A percentile compares a stretch with the other conserved stretches of the same genome.
Evolutionary conservation across 2,113 vertebrate species (phyloP).

Genomic region (Macrotis lagotis): DNA sequence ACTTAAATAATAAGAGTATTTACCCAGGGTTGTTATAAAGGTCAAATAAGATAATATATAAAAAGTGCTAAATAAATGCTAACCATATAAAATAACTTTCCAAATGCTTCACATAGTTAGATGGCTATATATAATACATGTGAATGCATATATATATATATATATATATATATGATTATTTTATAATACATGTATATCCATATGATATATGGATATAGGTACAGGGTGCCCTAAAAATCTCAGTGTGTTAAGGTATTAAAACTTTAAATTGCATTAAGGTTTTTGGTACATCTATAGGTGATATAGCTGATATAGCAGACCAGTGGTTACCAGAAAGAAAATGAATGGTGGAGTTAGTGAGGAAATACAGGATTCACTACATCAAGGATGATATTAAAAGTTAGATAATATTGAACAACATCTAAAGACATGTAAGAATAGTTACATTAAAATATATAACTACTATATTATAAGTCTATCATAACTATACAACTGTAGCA

Average conservation of each 20-base stretch:
- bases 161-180: not conserved
- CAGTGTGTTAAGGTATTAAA: not conserved
- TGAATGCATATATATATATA: not conserved
- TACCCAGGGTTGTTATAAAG: not conserved
- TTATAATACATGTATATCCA: not conserved
- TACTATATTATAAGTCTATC: no score
- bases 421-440: no score
- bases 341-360: not conserved
- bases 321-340: not conserved
- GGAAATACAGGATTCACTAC: not conserved
- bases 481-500: no score
- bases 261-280: not conserved
- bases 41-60: conserved; percentile 18
- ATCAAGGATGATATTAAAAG: no score
- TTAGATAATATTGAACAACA: no score
- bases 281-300: not conserved
- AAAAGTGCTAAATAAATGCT: not conserved
- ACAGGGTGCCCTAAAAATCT: not conserved
- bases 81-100: not conserved
- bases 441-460: no score
- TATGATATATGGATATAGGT: not conserved
- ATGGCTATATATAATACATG: not conserved
- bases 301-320: not conserved
- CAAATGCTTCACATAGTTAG: not conserved
- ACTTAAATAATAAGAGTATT: not conserved